Conservation (phyloP, 2,797 vertebrate species). For the Okamejei kenojei region DNA sequence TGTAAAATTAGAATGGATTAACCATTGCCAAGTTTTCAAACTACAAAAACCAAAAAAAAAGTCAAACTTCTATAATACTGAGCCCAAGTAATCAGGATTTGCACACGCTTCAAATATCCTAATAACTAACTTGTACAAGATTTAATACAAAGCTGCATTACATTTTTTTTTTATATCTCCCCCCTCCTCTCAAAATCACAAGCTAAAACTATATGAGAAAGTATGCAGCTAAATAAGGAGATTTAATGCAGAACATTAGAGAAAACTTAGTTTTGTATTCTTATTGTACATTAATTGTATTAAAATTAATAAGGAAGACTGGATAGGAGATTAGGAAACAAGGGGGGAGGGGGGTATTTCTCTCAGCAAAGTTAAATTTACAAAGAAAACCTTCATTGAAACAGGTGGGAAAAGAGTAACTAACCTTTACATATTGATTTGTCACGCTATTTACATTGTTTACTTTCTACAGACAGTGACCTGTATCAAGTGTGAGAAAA, state of each 20-base stretch:
- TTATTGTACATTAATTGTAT: conserved; percentile 31
- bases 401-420: conserved; percentile 6
- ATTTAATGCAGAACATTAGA: not conserved
- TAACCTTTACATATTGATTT: conserved; percentile 37
- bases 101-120: not conserved
- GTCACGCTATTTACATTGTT: conserved; percentile 33
- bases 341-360: not conserved
- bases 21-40: not conserved
- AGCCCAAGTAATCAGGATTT: conserved; percentile 22
- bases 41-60: not conserved
- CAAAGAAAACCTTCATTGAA: conserved; percentile 29
- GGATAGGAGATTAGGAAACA: not conserved
- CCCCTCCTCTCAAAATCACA: not conserved
- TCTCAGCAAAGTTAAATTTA: conserved; percentile 19
- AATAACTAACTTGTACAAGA: not conserved
- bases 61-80: conserved; percentile 8
- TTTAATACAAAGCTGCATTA: not conserved
- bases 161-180: not conserved
- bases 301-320: conserved; percentile 19
- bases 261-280: not conserved
- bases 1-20: not conserved
- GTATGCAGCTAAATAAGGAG: not conserved
- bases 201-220: not conserved
- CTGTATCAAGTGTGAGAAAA: conserved; percentile 26
- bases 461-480: conserved; percentile 33